A percentile compares a stretch with the other conserved stretches of the same genome.
phyloP scores from a whole-genome alignment of 2,888 invertebrate species.

The Eurytoma adleriae region DNA sequence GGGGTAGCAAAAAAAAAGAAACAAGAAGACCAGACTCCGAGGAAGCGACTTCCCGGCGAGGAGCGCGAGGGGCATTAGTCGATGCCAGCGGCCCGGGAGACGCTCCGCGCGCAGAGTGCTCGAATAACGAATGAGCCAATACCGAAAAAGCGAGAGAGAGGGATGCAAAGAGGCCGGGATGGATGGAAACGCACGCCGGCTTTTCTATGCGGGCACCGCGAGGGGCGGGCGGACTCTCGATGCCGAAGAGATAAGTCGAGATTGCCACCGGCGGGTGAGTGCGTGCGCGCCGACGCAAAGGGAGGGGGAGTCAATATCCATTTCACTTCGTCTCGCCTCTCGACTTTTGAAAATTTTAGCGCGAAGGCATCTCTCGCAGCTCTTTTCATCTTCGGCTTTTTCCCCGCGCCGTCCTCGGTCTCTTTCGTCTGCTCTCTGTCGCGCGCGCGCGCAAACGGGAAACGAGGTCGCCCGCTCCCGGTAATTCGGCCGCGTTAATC shows the following conservation, averaged over 20 bases:
- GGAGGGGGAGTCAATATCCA: slow-evolving; percentile 33
- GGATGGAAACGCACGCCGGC: neutral
- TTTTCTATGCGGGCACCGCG: neutral
- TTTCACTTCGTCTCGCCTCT: slow-evolving; percentile 35
- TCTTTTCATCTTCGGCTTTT: slow-evolving; percentile 6
- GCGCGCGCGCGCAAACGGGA: neutral
- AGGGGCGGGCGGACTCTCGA: neutral
- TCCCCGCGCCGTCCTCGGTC: neutral
- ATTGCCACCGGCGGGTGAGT: slow-evolving; percentile 7
- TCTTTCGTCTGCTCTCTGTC: neutral
- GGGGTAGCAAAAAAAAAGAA: slow-evolving; percentile 6
- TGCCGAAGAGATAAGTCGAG: slow-evolving; percentile 24
- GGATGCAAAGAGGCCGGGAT: neutral
- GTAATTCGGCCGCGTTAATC: slow-evolving; percentile 28
- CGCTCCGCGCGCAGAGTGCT: slow-evolving; percentile 34
- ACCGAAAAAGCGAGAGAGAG: neutral
- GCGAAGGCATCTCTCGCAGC: slow-evolving; percentile 7
- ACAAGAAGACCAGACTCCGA: too few species aligned
- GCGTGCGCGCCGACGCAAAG: slow-evolving; percentile 1
- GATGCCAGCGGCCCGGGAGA: slow-evolving; percentile 26
- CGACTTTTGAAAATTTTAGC: slow-evolving; percentile 41
- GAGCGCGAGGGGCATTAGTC: slow-evolving; percentile 31
- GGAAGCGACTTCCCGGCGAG: neutral
- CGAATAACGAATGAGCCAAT: slow-evolving; percentile 49
- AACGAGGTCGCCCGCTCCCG: slow-evolving; percentile 26